Evolutionary conservation across 1,140 invertebrate genomes (phyloP), one percentile per base, ranked within the genome.

Genomic region (Vanessa tameamea): DNA sequence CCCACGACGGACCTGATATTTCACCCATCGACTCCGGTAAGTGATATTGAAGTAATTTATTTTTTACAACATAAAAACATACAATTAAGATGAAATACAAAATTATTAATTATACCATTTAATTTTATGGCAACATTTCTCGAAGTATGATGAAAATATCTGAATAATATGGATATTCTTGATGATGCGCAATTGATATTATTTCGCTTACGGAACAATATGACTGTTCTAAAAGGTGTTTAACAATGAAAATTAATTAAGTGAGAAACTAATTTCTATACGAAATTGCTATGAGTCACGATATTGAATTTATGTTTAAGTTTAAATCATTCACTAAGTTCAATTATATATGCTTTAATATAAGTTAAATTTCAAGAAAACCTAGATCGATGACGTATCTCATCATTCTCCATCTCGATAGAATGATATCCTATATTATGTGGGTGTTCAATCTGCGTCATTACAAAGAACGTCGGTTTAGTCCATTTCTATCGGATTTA

Each of bases 1-100:
- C 88, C 3, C 85, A 84, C 37, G 87, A 92, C 59, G 90, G 84
- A 15, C 88, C 85, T 2, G 86, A 89, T 51, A 87, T 91, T 67
- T 64, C 83, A 13, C 87, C 89, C 8, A 80, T 92, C 26, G 88
- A 90, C 26, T 83, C 89, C 31, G 80, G 89, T 89, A 77, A 84
- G 89, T 88, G 48, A 66, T 37, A 23, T 47, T 64, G 13, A 69
- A 50, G 68, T 31, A 31, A 31, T 31, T 4, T 73, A 67, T 47
- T 64, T 55, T 55, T 15, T 59, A 20, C 31, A 50, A 12, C 9
- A 67, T 55, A 43, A 3, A 51, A 12, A 67, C 55, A 55, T 5
- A n/a, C 14, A 14, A 37, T 37, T 31, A n/a, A 31, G 14, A 6
- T 61, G 13, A 57, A 57, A 57, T 26, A 57, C 16, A 23, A 57